Conservation (phyloP, 1,140 invertebrate species). For the Drosophila rhopaloa region DNA sequence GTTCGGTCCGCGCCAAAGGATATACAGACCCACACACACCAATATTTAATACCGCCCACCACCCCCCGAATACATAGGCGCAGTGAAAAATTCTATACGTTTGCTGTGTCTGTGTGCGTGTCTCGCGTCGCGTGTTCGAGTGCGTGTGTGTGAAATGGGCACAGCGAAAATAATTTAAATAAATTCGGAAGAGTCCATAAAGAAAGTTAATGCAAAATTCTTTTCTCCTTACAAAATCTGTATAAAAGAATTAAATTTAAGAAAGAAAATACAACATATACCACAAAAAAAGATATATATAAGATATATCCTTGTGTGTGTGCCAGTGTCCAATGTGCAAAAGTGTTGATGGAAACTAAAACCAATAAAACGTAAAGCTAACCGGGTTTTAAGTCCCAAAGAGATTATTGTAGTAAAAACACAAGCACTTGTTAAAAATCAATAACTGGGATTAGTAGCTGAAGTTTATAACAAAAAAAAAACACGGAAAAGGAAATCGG, state of each 20-base stretch:
- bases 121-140: constrained; percentile 56
- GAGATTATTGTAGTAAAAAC: constrained; percentile 43
- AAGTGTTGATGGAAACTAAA: constrained; percentile 29
- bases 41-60: constrained; percentile 9
- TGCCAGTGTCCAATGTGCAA: constrained; percentile 31
- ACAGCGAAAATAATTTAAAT: constrained; percentile 76
- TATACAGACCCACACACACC: constrained; percentile 57
- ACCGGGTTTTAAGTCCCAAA: constrained; percentile 33
- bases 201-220: constrained; percentile 24
- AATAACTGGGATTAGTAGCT: constrained; percentile 79
- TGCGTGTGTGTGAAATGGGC: constrained; percentile 60
- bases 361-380: constrained; percentile 28
- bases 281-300: constrained; percentile 16
- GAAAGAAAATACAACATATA: constrained; percentile 26
- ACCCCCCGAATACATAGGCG: constrained; percentile 53
- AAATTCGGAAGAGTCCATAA: constrained; percentile 48
- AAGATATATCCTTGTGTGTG: constrained; percentile 25
- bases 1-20: constrained; percentile 68
- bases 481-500: constrained; percentile 18
- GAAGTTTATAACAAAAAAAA: constrained; percentile 43
- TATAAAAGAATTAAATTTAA: constrained; percentile 4
- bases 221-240: constrained; percentile 4
- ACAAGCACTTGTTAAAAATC: constrained; percentile 62
- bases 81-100: constrained; percentile 48
- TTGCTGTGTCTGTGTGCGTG: constrained; percentile 35